Evolutionary conservation across 2,888 invertebrate genomes (phyloP).

Genomic region (Conchocele bisecta): DNA sequence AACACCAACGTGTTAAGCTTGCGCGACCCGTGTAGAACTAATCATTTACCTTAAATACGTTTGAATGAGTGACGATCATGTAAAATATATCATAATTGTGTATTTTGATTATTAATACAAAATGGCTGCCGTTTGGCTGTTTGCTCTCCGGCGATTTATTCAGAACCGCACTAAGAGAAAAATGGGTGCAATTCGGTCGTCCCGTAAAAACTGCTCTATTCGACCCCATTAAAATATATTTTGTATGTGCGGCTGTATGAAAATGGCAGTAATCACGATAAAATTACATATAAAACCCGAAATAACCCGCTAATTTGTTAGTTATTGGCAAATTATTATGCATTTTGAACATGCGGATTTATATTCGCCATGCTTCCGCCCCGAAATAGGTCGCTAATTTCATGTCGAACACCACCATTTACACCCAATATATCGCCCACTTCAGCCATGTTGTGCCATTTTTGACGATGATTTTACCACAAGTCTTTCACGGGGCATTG

Average conservation of each 20-base stretch:
- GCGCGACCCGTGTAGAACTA: too few relatives aligned
- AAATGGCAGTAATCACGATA: too few relatives aligned
- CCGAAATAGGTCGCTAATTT: constrained; percentile 44
- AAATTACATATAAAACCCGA: too few relatives aligned
- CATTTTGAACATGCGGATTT: constrained; percentile 51
- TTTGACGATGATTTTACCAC: constrained; percentile 2
- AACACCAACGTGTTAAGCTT: constrained; percentile 2
- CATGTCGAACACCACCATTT: neutral
- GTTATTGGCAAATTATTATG: neutral
- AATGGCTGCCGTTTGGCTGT: constrained; percentile 61
- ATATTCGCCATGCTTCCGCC: constrained; percentile 67
- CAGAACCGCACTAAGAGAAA: constrained; percentile 27
- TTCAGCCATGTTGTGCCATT: constrained; percentile 55
- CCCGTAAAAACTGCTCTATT: neutral
- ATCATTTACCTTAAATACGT: too few relatives aligned
- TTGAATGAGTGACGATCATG: too few relatives aligned
- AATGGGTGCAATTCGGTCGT: constrained; percentile 30
- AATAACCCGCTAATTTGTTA: neutral
- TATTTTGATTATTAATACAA: constrained; percentile 59
- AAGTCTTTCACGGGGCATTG: neutral
- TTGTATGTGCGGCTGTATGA: too few relatives aligned
- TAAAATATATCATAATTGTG: constrained; percentile 10
- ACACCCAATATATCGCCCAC: constrained; percentile 15
- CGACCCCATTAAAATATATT: too few relatives aligned
- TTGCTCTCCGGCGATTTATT: constrained; percentile 23